phyloP scores from a whole-genome alignment of 2,113 vertebrate species.

The Sinosuthora webbiana region DNA sequence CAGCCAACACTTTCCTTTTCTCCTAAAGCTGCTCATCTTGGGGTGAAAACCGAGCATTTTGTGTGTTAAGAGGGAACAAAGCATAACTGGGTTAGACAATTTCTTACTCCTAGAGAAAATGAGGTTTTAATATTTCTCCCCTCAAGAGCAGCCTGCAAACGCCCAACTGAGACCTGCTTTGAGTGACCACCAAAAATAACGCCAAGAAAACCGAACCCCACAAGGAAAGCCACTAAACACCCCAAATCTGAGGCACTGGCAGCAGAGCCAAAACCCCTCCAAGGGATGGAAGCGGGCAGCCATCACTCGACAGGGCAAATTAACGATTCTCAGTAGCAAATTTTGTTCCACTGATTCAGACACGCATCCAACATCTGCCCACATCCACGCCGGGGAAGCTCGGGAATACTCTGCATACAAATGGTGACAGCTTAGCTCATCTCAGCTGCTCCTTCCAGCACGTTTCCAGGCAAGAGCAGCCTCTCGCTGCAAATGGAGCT shows the following conservation, averaged over 20 bases:
- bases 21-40: neutral
- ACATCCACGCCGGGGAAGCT: neutral
- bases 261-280: neutral
- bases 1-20: neutral
- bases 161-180: neutral
- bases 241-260: neutral
- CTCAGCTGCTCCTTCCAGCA: neutral
- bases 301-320: neutral
- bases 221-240: neutral
- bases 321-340: neutral
- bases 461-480: constrained; percentile 1
- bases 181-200: neutral
- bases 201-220: neutral
- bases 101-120: neutral
- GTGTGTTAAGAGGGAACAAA: neutral
- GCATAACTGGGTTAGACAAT: neutral
- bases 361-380: neutral
- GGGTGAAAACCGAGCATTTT: neutral
- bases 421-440: constrained; percentile 28
- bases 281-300: neutral
- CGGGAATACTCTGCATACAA: neutral
- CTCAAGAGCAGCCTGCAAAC: neutral
- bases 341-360: neutral
- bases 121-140: neutral
- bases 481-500: constrained; percentile 52